Percentiles rank a stretch among this genome's conserved stretches.
phyloP scores from a whole-genome alignment of 2,113 vertebrate species.

The Hyaena hyaena region DNA sequence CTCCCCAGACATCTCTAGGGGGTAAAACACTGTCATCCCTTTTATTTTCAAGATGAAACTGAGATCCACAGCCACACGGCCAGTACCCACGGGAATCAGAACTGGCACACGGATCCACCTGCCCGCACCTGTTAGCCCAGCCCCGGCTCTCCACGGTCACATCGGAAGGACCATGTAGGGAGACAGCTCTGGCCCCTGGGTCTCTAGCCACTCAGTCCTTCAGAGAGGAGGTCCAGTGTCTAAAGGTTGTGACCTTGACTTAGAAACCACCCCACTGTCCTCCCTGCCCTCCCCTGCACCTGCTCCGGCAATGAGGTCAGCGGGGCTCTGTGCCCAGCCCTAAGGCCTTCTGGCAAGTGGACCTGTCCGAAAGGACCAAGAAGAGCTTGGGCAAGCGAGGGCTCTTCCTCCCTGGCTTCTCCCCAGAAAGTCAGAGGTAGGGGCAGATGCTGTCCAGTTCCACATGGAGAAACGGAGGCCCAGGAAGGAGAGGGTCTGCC shows the following conservation, averaged over 20 bases:
- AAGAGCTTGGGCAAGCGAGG: background rate
- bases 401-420: conserved; percentile 60
- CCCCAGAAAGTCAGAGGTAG: background rate
- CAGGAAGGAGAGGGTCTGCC: background rate
- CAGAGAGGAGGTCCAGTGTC: background rate
- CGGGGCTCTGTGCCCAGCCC: conserved; percentile 55
- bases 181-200: background rate
- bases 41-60: background rate
- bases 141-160: too few relatives aligned
- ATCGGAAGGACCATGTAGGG: background rate
- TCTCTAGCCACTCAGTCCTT: background rate
- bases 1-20: background rate
- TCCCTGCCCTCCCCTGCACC: background rate
- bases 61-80: background rate
- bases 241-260: conserved; percentile 61
- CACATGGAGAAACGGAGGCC: background rate
- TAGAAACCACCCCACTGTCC: background rate
- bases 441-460: background rate
- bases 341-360: conserved; percentile 53
- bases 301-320: conserved; percentile 52
- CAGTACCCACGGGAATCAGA: background rate
- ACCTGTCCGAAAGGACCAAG: conserved; percentile 16
- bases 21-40: background rate
- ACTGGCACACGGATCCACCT: background rate
- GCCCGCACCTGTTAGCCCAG: background rate